A percentile compares a stretch with the other conserved stretches of the same genome.
These are phyloP conservation scores for Villa cingulata DNA, from an alignment of 2,888 invertebrate genomes.

Conservation along the genomic window DNA sequence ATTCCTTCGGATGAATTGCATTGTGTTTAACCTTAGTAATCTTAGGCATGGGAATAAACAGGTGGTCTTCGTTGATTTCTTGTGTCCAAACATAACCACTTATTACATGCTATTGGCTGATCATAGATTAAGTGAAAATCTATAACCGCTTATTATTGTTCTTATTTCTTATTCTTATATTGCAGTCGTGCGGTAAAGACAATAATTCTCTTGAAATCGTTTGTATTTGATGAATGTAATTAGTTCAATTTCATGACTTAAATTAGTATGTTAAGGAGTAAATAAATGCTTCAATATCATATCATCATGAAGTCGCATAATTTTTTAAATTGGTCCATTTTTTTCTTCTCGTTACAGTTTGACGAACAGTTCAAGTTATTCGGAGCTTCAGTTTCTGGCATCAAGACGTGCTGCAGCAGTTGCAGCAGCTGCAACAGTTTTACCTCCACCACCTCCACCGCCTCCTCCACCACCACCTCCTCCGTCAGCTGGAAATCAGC, in stretches of 20 bases:
- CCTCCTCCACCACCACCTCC: constrained; percentile 23
- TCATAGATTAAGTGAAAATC: not conserved
- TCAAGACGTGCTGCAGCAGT: constrained; percentile 37
- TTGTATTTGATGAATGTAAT: not conserved
- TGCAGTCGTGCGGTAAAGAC: not conserved
- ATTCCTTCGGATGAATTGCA: not conserved
- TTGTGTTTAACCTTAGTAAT: not conserved
- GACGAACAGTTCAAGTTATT: constrained; percentile 25
- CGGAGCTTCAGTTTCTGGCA: constrained; percentile 35
- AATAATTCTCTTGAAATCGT: not conserved
- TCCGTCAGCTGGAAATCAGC: constrained; percentile 31
- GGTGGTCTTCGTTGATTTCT: not conserved
- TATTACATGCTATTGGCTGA: not conserved
- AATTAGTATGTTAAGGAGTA: not conserved
- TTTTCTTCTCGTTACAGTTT: constrained; percentile 2
- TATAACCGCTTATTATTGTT: not conserved
- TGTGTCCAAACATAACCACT: not conserved
- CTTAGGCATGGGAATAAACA: not conserved
- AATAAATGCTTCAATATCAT: not conserved
- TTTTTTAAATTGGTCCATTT: not conserved
- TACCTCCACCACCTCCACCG: constrained; percentile 30
- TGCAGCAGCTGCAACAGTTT: constrained; percentile 37
- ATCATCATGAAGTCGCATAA: too few relatives aligned
- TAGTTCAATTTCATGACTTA: not conserved
- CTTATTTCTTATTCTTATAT: not conserved